phyloP scores from a whole-genome alignment of 2,113 vertebrate genomes.

The Bubalus kerabau region DNA sequence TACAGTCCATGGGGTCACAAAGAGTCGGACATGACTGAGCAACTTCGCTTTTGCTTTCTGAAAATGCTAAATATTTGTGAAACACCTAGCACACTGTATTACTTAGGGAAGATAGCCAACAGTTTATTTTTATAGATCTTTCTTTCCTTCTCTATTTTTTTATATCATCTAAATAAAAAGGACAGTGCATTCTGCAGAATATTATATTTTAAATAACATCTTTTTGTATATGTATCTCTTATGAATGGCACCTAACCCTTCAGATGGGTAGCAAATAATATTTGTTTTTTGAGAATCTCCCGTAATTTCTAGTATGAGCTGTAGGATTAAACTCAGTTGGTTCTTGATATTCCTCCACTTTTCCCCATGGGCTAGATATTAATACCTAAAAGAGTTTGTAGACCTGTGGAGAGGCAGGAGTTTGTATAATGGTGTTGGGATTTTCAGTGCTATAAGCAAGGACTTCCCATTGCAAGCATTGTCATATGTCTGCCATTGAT shows the following conservation, averaged over 20 bases:
- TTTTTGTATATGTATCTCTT: background rate
- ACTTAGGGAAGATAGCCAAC: background rate
- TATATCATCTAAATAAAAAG: background rate
- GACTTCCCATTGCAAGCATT: background rate
- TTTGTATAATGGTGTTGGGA: fast-evolving
- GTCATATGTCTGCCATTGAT: background rate
- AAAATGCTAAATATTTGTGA: background rate
- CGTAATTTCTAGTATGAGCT: background rate
- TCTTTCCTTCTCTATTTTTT: background rate
- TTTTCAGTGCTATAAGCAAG: background rate
- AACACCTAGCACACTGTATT: background rate
- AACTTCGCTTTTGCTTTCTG: background rate
- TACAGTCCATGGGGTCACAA: background rate
- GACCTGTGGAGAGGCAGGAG: fast-evolving
- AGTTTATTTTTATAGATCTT: background rate
- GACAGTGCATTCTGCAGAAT: background rate
- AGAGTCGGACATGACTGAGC: background rate
- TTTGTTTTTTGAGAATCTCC: background rate
- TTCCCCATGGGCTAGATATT: background rate
- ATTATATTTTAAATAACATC: background rate
- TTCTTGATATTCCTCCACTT: background rate
- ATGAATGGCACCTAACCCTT: background rate
- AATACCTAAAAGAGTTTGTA: background rate
- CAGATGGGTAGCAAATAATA: background rate
- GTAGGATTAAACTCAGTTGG: background rate